phyloP scores from a whole-genome alignment of 2,113 vertebrate genomes.

The Dasyprocta punctata region DNA sequence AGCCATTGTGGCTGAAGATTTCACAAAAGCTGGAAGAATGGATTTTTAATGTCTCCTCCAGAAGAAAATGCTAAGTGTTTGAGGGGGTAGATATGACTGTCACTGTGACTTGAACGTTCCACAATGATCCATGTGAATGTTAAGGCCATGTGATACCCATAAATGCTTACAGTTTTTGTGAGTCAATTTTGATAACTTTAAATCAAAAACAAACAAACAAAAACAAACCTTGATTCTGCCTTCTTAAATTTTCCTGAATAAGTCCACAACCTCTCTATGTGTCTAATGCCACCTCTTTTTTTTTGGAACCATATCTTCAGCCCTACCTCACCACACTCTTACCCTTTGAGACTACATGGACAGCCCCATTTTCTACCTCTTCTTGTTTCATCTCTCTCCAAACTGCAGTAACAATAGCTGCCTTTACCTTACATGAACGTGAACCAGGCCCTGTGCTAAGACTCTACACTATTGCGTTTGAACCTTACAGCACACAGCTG shows the following conservation, averaged over 20 bases:
- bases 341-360: neutral
- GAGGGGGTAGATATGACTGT: neutral
- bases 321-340: fast-evolving
- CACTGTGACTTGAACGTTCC: neutral
- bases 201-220: neutral
- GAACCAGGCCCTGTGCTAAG: neutral
- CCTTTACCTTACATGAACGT: neutral
- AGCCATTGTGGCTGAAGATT: neutral
- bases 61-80: neutral
- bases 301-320: fast-evolving
- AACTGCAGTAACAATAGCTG: neutral
- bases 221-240: neutral
- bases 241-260: neutral
- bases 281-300: fast-evolving
- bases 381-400: neutral
- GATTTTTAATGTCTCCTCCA: neutral
- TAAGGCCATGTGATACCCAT: neutral
- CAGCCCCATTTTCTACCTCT: neutral
- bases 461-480: neutral
- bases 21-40: neutral
- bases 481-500: neutral
- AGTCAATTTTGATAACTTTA: neutral
- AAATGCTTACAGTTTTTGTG: neutral
- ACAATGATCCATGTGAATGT: too few species aligned
- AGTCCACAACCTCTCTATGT: neutral